phyloP scores from a whole-genome alignment of 1,140 invertebrate species.

The Vanessa tameamea region DNA sequence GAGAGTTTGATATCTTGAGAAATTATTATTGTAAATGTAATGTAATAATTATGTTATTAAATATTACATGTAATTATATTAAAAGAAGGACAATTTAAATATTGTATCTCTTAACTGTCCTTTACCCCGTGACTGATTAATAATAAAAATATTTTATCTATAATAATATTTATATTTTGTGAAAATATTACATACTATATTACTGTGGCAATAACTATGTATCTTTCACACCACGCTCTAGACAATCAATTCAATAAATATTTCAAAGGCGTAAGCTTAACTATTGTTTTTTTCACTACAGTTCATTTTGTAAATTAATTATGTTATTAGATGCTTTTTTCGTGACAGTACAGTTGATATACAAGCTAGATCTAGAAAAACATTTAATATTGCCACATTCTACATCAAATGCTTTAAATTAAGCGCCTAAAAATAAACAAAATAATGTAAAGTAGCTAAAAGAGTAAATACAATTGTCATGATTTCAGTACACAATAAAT shows the following conservation, averaged over 20 bases:
- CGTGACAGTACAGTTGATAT: neutral
- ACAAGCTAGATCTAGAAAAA: neutral
- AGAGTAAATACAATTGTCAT: constrained; percentile 10
- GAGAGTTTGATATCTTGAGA: constrained; percentile 77
- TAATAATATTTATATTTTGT: constrained; percentile 38
- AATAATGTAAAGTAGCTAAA: neutral
- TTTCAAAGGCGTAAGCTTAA: constrained; percentile 33
- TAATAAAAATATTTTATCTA: constrained; percentile 35
- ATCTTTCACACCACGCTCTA: constrained; percentile 31
- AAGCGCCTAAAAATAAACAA: constrained; percentile 5
- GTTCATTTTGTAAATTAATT: neutral
- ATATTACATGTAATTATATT: constrained; percentile 79
- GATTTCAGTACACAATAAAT: constrained; percentile 16
- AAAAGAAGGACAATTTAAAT: constrained; percentile 78
- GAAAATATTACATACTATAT: constrained; percentile 30
- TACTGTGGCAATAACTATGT: constrained; percentile 36
- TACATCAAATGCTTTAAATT: neutral
- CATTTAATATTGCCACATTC: constrained; percentile 3
- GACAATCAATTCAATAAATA: constrained; percentile 33
- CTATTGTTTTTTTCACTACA: constrained; percentile 13
- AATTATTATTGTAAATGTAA: constrained; percentile 80
- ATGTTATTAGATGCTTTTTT: neutral
- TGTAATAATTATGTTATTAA: constrained; percentile 79
- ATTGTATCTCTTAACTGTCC: constrained; percentile 43
- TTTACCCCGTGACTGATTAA: constrained; percentile 36